Evolutionary conservation across 2,888 invertebrate species (phyloP).

Genomic region (Ephialtes manifestator): DNA sequence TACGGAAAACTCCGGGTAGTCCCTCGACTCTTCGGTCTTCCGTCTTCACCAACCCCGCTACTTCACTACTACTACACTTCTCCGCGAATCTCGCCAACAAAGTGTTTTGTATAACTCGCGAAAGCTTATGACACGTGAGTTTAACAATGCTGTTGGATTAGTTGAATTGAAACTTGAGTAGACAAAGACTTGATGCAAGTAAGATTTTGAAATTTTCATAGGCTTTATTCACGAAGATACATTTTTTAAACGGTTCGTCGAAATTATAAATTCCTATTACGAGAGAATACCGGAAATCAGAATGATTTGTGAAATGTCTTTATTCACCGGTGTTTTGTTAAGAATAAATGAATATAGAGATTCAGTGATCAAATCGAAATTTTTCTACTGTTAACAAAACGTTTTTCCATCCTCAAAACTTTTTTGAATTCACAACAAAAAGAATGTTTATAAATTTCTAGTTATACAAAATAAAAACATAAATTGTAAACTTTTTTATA

Average conservation of each 20-base stretch:
- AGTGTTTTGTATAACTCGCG: slow-evolving; percentile 28
- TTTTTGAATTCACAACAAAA: too few species aligned
- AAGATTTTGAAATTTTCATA: neutral
- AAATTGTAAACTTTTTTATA: too few species aligned
- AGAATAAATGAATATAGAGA: too few species aligned
- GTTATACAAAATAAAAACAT: too few species aligned
- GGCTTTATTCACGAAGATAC: neutral
- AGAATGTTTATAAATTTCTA: too few species aligned
- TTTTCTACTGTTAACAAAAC: too few species aligned
- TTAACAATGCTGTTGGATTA: slow-evolving; percentile 21
- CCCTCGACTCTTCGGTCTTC: slow-evolving; percentile 15
- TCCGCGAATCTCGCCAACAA: slow-evolving; percentile 9
- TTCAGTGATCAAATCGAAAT: too few species aligned
- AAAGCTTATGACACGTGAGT: slow-evolving; percentile 26
- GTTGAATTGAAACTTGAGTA: slow-evolving; percentile 17
- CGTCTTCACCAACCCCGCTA: slow-evolving; percentile 2
- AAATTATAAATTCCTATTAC: neutral
- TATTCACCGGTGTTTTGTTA: too few species aligned
- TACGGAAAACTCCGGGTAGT: slow-evolving; percentile 42
- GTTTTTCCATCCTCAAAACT: too few species aligned
- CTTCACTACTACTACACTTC: slow-evolving; percentile 6
- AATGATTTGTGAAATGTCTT: too few species aligned
- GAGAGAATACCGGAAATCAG: too few species aligned
- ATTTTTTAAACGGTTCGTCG: neutral
- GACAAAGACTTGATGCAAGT: slow-evolving; percentile 1